Evolutionary conservation across 1,140 invertebrate genomes (phyloP).

Genomic region (Belonocnema kinseyi): DNA sequence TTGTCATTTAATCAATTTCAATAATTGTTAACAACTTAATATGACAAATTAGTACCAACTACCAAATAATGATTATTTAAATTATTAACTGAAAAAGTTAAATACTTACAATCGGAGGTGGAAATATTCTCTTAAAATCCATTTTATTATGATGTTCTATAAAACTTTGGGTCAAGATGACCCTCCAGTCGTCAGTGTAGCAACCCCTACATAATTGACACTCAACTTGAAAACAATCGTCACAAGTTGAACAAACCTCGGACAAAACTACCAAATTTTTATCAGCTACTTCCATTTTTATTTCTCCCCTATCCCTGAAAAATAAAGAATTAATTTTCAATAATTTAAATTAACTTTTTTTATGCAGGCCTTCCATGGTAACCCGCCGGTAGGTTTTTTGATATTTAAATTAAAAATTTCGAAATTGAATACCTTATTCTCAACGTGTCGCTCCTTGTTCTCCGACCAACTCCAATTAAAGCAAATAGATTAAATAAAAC

Average conservation of each 20-base stretch:
- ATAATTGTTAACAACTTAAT: too few relatives aligned
- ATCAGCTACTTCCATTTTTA: slow-evolving; percentile 84
- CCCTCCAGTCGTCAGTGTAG: slow-evolving; percentile 78
- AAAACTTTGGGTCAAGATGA: slow-evolving; percentile 82
- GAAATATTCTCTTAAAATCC: slow-evolving; percentile 88
- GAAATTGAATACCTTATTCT: slow-evolving; percentile 65
- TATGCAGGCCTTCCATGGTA: too few relatives aligned
- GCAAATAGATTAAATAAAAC: slow-evolving; percentile 91
- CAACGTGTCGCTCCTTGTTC: slow-evolving; percentile 68
- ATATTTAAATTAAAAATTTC: slow-evolving; percentile 33
- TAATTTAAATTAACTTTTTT: neutral
- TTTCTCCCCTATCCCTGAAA: slow-evolving; percentile 71
- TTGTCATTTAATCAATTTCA: too few relatives aligned
- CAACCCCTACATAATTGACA: slow-evolving; percentile 89
- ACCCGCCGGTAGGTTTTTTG: neutral
- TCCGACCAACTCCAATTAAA: slow-evolving; percentile 83
- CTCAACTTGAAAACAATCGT: slow-evolving; percentile 80
- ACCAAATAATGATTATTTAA: neutral
- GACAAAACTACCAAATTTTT: slow-evolving; percentile 89
- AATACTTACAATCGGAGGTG: slow-evolving; percentile 82
- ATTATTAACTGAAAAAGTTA: neutral
- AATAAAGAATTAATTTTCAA: slow-evolving; percentile 35
- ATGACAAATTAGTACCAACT: too few relatives aligned
- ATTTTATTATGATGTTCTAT: slow-evolving; percentile 87
- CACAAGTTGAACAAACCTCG: slow-evolving; percentile 82